Evolutionary conservation across 2,797 vertebrate species (phyloP).

Genomic region (Gobionotothen gibberifrons): DNA sequence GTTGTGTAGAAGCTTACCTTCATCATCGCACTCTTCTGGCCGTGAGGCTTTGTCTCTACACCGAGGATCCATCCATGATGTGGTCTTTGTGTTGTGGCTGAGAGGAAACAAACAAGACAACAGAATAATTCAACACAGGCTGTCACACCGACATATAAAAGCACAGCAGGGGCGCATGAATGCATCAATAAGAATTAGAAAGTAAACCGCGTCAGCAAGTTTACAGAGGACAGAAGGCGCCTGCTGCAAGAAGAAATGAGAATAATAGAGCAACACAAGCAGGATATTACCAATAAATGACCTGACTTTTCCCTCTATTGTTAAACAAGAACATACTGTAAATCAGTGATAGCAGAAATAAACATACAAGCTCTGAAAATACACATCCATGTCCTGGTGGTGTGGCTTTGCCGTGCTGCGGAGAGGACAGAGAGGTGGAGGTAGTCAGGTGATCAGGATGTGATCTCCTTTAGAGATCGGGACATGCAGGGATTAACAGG

Average conservation of each 20-base stretch:
- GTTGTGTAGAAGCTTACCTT: slow-evolving; percentile 88
- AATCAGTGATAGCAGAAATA: slow-evolving; percentile 72
- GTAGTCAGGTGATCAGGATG: slow-evolving; percentile 79
- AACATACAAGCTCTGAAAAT: slow-evolving; percentile 77
- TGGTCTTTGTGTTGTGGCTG: slow-evolving; percentile 99
- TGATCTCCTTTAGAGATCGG: slow-evolving; percentile 82
- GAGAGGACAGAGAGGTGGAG: slow-evolving; percentile 78
- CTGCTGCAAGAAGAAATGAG: slow-evolving; percentile 53
- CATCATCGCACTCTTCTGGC: slow-evolving; percentile 98
- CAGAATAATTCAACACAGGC: slow-evolving; percentile 56
- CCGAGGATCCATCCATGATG: slow-evolving; percentile 98
- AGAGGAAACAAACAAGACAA: slow-evolving; percentile 73
- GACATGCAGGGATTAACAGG: slow-evolving; percentile 80
- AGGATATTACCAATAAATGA: slow-evolving; percentile 41
- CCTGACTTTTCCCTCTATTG: slow-evolving; percentile 53
- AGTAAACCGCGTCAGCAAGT: slow-evolving; percentile 65
- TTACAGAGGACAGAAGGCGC: slow-evolving; percentile 63
- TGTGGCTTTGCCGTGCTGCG: slow-evolving; percentile 72
- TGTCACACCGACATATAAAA: slow-evolving; percentile 48
- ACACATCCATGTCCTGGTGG: slow-evolving; percentile 73
- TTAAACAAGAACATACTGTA: slow-evolving; percentile 55
- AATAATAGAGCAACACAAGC: slow-evolving; percentile 42
- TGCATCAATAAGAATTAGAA: slow-evolving; percentile 60
- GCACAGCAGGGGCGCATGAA: slow-evolving; percentile 55
- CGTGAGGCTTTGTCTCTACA: slow-evolving; percentile 95